Base-by-base conservation (phyloP, 2,113 vertebrate species). In the Barnardius zonarius region DNA sequence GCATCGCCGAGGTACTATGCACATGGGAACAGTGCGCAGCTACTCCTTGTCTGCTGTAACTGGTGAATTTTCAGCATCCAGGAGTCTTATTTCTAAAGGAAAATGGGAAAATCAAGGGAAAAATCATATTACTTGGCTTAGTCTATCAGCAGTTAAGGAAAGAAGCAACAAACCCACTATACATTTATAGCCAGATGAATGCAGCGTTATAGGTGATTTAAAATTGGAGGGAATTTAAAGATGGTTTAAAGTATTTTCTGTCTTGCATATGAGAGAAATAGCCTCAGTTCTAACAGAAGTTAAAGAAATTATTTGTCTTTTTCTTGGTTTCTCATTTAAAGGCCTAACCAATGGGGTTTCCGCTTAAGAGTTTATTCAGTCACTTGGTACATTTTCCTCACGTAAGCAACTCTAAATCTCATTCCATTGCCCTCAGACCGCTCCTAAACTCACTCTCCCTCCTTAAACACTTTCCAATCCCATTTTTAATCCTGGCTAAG, bases 321-420 rank as follows among this genome's bases (percentile, higher is more conserved):
- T 57, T 39, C 25, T 35, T 59, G 55, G 10, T 73, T 83, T 68
- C 28, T 1, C 2, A 25, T 11, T 55, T 69, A 80, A 72, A 81
- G 24, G 85, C 33, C 25, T 13, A 67, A 43, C 9, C 39, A 63
- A 28, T 6, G 3, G 30, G 69, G 28, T 61, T 79, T 48, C 33
- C 17, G n/a, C 20, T 78, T 51, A 37, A 41, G 5, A 66, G 35
- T 6, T 62, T 48, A 57, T 39, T 86, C 76, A 52, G 43, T 43
- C 44, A 61, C 63, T 76, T 0, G 0, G 12, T 31, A 31, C 0
- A 3, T 43, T 77, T 83, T 83, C 63, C 54, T 80, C 68, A 52
- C 44, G 43, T 6, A 48, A 88, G 22, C 39, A 64, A 33, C 54
- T 73, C 49, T 39, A 22, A 39, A 62, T 39, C 52, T 52, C 7